Evolutionary conservation across 2,888 invertebrate genomes (phyloP).

Genomic region (Aspidiotus rigidus): DNA sequence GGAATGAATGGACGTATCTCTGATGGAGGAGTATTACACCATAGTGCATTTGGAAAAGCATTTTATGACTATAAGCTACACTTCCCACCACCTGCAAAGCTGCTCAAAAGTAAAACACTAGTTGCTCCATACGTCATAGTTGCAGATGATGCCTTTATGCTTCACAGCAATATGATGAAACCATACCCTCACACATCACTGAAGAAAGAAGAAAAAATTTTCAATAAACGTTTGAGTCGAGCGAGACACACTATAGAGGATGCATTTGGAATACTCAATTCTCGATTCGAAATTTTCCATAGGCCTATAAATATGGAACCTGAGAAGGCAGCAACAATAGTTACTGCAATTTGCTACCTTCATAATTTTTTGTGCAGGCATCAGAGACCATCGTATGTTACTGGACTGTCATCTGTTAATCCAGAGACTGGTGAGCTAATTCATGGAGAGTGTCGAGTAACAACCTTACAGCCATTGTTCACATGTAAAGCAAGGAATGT

Average conservation of each 20-base stretch:
- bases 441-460: background rate
- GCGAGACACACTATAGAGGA: background rate
- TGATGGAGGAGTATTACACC: background rate
- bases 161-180: conserved; percentile 3
- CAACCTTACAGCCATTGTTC: background rate
- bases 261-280: conserved; percentile 1
- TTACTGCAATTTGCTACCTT: background rate
- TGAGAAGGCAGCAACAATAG: background rate
- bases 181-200: conserved; percentile 3
- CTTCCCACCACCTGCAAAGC: background rate
- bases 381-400: background rate
- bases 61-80: background rate
- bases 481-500: background rate
- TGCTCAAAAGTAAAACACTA: background rate
- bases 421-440: background rate
- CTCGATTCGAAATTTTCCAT: conserved; percentile 3
- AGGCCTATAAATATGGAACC: background rate
- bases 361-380: background rate
- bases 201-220: background rate
- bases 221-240: background rate
- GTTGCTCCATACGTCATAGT: background rate
- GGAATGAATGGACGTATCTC: conserved; percentile 3
- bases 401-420: background rate
- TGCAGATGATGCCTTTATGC: background rate
- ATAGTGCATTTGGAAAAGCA: background rate